Conservation (phyloP, 1,140 invertebrate species). For the Thaumatotibia leucotreta region DNA sequence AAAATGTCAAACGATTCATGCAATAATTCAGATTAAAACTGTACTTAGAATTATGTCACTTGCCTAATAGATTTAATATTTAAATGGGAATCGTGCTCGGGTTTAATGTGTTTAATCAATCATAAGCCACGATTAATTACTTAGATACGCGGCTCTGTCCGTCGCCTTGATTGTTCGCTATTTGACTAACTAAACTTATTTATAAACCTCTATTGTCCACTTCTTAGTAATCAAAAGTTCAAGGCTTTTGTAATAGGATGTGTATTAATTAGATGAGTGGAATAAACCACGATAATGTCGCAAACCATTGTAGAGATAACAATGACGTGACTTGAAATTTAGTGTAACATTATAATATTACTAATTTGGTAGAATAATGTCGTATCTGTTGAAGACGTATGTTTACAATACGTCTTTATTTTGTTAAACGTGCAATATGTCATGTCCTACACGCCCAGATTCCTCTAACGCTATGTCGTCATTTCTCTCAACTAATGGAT, state of each 20-base stretch:
- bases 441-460: background rate
- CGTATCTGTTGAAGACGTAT: background rate
- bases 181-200: slow-evolving; percentile 54
- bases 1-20: slow-evolving; percentile 52
- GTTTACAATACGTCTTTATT: background rate
- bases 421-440: background rate
- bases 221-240: slow-evolving; percentile 67
- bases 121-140: slow-evolving; percentile 73
- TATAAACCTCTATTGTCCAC: slow-evolving; percentile 67
- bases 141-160: slow-evolving; percentile 55
- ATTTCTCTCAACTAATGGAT: slow-evolving; percentile 2
- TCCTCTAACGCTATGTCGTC: background rate
- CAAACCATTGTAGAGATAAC: slow-evolving; percentile 52
- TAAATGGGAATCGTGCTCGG: slow-evolving; percentile 66
- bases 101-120: slow-evolving; percentile 75
- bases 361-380: background rate
- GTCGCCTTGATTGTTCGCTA: slow-evolving; percentile 49
- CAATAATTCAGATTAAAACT: slow-evolving; percentile 64
- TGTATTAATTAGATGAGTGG: slow-evolving; percentile 69
- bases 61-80: slow-evolving; percentile 70
- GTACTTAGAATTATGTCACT: slow-evolving; percentile 66
- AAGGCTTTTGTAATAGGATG: slow-evolving; percentile 64
- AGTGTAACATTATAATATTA: slow-evolving; percentile 31
- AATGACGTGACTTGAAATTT: slow-evolving; percentile 49
- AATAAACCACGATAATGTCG: slow-evolving; percentile 48